Percentiles rank a stretch among this genome's conserved stretches.
Conservation (phyloP, 1,140 invertebrate species). For the Conopomorpha cramerella region DNA sequence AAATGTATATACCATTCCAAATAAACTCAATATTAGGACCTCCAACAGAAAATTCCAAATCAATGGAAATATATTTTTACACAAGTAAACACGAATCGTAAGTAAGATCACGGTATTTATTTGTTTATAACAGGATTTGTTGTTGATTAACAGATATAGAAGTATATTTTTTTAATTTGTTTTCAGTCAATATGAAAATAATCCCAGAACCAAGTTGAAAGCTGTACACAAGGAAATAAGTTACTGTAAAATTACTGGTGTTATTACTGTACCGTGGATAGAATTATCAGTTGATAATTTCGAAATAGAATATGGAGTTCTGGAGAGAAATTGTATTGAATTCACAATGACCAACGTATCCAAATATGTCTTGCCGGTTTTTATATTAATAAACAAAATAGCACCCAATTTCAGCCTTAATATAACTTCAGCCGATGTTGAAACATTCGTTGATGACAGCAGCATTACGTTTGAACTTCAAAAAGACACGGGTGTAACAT, state of each 20-base stretch:
- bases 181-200: conserved; percentile 38
- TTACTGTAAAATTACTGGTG: conserved; percentile 36
- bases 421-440: conserved; percentile 17
- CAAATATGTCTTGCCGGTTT: conserved; percentile 30
- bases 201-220: conserved; percentile 34
- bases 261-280: conserved; percentile 40
- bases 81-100: conserved; percentile 32
- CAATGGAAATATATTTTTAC: conserved; percentile 33
- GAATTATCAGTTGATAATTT: conserved; percentile 37
- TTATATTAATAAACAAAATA: conserved; percentile 34
- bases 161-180: conserved; percentile 1
- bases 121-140: too few relatives aligned
- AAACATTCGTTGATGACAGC: conserved; percentile 22
- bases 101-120: conserved; percentile 5
- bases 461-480: conserved; percentile 38
- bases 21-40: conserved; percentile 40
- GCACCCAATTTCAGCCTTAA: conserved; percentile 29
- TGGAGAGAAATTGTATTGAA: conserved; percentile 18
- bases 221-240: conserved; percentile 32
- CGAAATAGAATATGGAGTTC: conserved; percentile 23
- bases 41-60: conserved; percentile 19
- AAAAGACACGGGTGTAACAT: conserved; percentile 11
- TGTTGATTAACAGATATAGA: background rate
- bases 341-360: conserved; percentile 42
- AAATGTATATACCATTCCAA: conserved; percentile 48